Evolutionary conservation across 2,888 invertebrate genomes (phyloP).

Genomic region (Diarsia dahlii): DNA sequence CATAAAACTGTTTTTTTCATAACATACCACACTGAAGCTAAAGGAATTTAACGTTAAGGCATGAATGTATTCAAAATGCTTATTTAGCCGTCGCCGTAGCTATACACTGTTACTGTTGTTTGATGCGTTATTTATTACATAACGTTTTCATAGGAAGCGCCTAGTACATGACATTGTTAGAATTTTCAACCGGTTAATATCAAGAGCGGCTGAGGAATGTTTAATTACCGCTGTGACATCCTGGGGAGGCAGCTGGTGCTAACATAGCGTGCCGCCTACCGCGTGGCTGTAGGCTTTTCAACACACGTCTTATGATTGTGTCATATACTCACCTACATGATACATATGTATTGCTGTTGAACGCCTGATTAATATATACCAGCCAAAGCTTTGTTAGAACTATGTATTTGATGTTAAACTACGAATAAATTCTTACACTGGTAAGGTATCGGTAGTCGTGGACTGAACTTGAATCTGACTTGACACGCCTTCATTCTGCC

Average conservation of each 20-base stretch:
- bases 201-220: constrained; percentile 83
- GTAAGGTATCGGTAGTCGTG: too few relatives aligned
- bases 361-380: constrained; percentile 7
- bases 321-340: constrained; percentile 20
- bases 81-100: constrained; percentile 31
- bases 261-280: constrained; percentile 62
- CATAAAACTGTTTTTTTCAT: not conserved
- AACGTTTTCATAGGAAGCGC: constrained; percentile 78
- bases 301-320: constrained; percentile 50
- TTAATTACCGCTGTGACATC: constrained; percentile 86
- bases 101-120: too few relatives aligned
- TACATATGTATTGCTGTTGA: constrained; percentile 1
- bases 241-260: constrained; percentile 68
- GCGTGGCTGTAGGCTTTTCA: constrained; percentile 59
- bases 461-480: too few relatives aligned
- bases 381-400: not conserved
- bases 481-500: too few relatives aligned
- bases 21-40: not conserved
- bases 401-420: not conserved
- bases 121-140: constrained; percentile 54
- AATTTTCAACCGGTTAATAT: constrained; percentile 87
- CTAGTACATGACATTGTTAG: constrained; percentile 84
- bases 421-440: too few relatives aligned
- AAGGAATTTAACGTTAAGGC: constrained; percentile 62
- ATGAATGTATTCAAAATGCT: constrained; percentile 62